Conservation (phyloP, 23 tunicate genomes). For the Diplosoma virens region DNA sequence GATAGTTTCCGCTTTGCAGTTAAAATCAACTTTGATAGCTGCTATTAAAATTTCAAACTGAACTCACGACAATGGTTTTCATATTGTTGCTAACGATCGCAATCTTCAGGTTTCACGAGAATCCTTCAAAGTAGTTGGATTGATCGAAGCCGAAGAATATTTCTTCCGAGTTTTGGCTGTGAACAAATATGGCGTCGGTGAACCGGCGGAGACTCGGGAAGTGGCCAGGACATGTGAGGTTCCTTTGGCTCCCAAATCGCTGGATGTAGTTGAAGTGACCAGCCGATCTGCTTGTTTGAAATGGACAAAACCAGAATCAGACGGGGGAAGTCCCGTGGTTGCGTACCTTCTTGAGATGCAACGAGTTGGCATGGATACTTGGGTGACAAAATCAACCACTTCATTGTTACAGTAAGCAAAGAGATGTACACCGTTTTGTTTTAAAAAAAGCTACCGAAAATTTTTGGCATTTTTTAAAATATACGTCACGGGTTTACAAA, state of each 20-base stretch:
- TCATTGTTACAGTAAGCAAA: conserved; percentile 24
- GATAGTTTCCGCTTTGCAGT: too few species aligned
- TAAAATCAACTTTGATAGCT: too few species aligned
- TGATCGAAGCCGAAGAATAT: conserved; percentile 77
- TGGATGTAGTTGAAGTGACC: conserved; percentile 49
- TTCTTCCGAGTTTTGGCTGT: conserved; percentile 92
- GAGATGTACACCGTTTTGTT: not conserved
- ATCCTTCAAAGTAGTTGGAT: conserved; percentile 64
- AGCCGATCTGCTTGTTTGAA: conserved; percentile 37
- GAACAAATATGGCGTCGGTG: conserved; percentile 94
- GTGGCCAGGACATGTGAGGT: conserved; percentile 79
- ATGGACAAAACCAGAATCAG: conserved; percentile 89
- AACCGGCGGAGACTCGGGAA: conserved; percentile 78
- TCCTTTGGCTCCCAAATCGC: conserved; percentile 75
- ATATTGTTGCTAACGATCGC: too few species aligned
- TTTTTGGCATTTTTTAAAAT: too few species aligned
- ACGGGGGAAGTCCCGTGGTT: conserved; percentile 84
- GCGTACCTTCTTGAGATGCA: conserved; percentile 71
- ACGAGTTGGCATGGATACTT: conserved; percentile 57
- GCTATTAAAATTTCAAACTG: too few species aligned
- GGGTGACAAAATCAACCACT: conserved; percentile 55
- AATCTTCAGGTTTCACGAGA: conserved; percentile 59
- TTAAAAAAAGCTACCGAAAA: too few species aligned
- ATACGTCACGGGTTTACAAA: too few species aligned
- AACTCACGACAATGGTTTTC: too few species aligned